These are phyloP conservation scores for Amblyopsis rosae DNA, from an alignment of 2,113 vertebrate genomes.

Conservation along the genomic window DNA sequence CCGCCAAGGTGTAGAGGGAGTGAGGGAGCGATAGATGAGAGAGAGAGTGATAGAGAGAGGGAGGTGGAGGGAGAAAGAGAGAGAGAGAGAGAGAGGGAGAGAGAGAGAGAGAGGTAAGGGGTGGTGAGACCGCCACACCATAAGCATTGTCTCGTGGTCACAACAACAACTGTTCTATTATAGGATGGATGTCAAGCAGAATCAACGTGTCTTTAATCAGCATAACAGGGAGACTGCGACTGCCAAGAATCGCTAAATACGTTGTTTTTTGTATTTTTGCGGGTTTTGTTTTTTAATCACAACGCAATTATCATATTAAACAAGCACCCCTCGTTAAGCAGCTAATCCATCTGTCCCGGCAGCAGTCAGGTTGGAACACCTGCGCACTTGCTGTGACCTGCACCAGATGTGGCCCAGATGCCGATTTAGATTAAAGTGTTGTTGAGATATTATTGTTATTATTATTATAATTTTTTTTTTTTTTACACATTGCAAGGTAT, in stretches of 20 bases:
- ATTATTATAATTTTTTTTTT: too few species aligned
- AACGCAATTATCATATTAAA: slow-evolving; percentile 70
- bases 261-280: slow-evolving; percentile 31
- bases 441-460: neutral
- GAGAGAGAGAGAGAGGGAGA: too few species aligned
- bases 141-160: slow-evolving; percentile 71
- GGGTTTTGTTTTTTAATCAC: slow-evolving; percentile 5
- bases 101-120: too few species aligned
- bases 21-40: too few species aligned
- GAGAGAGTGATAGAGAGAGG: too few species aligned
- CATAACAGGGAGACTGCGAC: slow-evolving; percentile 48
- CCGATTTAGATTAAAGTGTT: slow-evolving; percentile 32
- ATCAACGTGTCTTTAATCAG: slow-evolving; percentile 68
- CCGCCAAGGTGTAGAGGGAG: too few species aligned
- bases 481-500: too few species aligned
- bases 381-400: slow-evolving; percentile 51
- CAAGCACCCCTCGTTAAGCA: slow-evolving; percentile 64
- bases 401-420: slow-evolving; percentile 65
- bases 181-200: slow-evolving; percentile 46
- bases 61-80: too few species aligned
- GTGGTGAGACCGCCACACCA: slow-evolving; percentile 12
- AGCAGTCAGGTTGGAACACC: slow-evolving; percentile 53
- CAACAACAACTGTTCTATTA: slow-evolving; percentile 70
- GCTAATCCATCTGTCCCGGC: slow-evolving; percentile 65
- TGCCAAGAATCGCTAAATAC: slow-evolving; percentile 64